These are phyloP conservation scores for Drosophila quadrilineata DNA, from an alignment of 1,140 invertebrate species.

Conservation along the genomic window DNA sequence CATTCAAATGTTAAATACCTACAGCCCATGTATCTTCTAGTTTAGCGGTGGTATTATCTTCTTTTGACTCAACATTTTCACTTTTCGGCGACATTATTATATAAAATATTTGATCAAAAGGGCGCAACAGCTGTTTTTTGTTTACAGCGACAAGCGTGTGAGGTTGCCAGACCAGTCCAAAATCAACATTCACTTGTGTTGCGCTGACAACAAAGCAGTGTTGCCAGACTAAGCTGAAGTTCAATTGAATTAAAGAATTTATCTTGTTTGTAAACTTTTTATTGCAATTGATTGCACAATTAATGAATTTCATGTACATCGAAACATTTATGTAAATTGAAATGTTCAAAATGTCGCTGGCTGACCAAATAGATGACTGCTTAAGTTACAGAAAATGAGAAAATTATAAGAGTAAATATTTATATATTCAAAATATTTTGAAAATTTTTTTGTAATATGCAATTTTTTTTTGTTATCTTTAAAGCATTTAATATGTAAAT, in stretches of 20 bases:
- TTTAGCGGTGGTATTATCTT: constrained; percentile 24
- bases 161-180: no score
- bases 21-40: constrained; percentile 65
- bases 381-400: no score
- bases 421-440: constrained; percentile 7
- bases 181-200: no score
- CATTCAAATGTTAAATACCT: constrained; percentile 15
- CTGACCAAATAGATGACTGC: no score
- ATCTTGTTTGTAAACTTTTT: constrained; percentile 19
- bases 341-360: constrained; percentile 18
- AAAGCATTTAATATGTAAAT: no score
- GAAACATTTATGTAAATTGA: constrained; percentile 36
- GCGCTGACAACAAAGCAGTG: no score
- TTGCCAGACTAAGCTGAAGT: not conserved
- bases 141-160: no score
- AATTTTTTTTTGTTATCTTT: no score
- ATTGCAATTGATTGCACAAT: constrained; percentile 44
- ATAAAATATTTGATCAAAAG: constrained; percentile 29
- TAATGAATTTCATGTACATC: constrained; percentile 27
- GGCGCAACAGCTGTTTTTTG: constrained; percentile 45
- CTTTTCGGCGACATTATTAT: constrained; percentile 37
- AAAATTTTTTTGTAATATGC: constrained; percentile 10
- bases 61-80: constrained; percentile 38
- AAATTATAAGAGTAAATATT: no score
- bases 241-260: not conserved